phyloP scores from a whole-genome alignment of 1,140 invertebrate genomes.

The Meloidogyne hapla region DNA sequence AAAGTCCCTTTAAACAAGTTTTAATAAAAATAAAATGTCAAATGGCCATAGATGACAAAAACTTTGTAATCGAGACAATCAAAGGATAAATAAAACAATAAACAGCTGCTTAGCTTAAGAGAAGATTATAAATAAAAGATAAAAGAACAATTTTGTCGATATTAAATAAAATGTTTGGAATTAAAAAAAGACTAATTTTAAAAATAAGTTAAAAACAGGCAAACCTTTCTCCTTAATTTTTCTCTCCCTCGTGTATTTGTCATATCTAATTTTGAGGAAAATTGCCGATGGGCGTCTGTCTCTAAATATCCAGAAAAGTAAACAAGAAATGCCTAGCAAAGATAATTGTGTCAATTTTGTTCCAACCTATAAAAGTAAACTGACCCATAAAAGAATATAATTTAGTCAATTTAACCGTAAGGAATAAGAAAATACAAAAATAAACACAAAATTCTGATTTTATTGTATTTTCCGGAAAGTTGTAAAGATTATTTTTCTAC shows the following conservation, averaged over 20 bases:
- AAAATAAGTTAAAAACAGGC: too few species aligned
- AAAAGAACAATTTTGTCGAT: too few species aligned
- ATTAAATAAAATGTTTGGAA: too few species aligned
- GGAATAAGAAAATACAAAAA: neutral
- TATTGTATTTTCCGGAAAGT: too few species aligned
- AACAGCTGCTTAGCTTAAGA: slow-evolving; percentile 1
- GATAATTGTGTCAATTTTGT: neutral
- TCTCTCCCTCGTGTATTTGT: neutral
- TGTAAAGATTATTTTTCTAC: too few species aligned
- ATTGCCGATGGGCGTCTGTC: neutral
- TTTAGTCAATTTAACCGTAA: neutral
- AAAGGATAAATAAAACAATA: neutral
- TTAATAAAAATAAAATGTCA: neutral
- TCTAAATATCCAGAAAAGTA: neutral
- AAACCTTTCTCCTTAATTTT: too few species aligned
- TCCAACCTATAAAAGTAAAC: neutral
- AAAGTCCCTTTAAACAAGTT: neutral
- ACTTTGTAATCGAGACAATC: neutral
- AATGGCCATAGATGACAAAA: neutral
- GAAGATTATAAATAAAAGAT: too few species aligned
- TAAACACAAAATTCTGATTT: too few species aligned
- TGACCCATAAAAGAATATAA: neutral
- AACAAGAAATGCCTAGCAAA: neutral
- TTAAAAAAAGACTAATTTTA: neutral
- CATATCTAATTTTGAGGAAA: neutral